phyloP scores from a whole-genome alignment of 2,888 invertebrate species.

The Xanthorhoe designata region DNA sequence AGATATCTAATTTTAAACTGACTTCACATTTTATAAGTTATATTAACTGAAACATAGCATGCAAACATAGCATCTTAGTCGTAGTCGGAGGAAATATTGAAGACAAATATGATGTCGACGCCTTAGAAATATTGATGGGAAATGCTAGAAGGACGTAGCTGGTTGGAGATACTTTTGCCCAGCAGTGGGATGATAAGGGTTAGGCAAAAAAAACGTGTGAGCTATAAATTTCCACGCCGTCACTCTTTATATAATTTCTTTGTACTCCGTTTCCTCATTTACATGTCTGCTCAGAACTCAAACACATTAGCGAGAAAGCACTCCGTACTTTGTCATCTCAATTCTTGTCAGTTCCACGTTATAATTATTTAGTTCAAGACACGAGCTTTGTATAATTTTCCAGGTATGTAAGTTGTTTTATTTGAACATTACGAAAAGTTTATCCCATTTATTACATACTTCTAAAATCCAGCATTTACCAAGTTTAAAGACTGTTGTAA shows the following conservation, averaged over 20 bases:
- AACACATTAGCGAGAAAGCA: slow-evolving; percentile 14
- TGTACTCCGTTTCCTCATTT: slow-evolving; percentile 6
- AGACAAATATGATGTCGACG: no score
- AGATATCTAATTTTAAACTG: neutral
- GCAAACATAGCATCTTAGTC: no score
- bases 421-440: neutral
- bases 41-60: no score
- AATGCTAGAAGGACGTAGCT: no score
- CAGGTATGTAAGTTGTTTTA: neutral
- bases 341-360: slow-evolving; percentile 18
- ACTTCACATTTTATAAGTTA: neutral
- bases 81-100: no score
- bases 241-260: neutral
- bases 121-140: no score
- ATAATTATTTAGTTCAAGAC: slow-evolving; percentile 10
- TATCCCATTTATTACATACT: neutral
- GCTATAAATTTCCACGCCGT: neutral
- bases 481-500: no score
- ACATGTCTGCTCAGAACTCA: slow-evolving; percentile 17
- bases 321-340: slow-evolving; percentile 24
- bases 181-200: no score
- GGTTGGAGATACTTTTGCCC: no score
- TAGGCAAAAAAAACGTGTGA: no score
- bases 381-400: neutral
- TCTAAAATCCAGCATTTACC: no score